Conservation (phyloP, 2,113 vertebrate species). For the Noturus placidus region DNA sequence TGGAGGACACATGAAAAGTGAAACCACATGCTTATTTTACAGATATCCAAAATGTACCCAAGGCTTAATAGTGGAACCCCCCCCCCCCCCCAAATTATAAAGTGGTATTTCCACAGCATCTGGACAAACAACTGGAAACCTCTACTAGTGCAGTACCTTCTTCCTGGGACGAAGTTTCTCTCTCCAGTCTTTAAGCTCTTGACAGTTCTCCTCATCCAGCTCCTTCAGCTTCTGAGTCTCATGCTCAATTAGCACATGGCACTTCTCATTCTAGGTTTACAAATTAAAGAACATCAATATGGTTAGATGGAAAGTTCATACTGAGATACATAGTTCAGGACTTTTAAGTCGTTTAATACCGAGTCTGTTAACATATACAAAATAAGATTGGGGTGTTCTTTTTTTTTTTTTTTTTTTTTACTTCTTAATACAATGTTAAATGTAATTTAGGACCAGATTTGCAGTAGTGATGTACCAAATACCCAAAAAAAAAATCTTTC, state of each 20-base stretch:
- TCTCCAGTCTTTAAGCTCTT: slow-evolving; percentile 95
- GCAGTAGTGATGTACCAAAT: too few species aligned
- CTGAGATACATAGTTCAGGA: not conserved
- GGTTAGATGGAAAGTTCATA: not conserved
- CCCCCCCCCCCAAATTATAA: too few species aligned
- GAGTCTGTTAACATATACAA: not conserved
- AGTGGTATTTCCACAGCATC: not conserved
- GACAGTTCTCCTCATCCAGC: slow-evolving; percentile 92
- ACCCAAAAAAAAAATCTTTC: not conserved
- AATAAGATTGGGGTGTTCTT: not conserved
- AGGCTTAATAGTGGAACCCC: not conserved
- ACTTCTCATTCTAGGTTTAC: slow-evolving; percentile 91
- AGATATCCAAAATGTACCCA: not conserved
- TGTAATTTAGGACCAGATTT: too few species aligned
- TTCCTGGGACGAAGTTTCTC: slow-evolving; percentile 94
- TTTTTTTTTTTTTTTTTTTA: too few species aligned
- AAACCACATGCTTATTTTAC: not conserved
- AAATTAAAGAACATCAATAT: not conserved
- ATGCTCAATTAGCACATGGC: slow-evolving; percentile 93
- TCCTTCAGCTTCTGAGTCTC: slow-evolving; percentile 99
- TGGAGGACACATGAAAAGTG: slow-evolving; percentile 54
- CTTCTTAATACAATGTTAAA: too few species aligned
- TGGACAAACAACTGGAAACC: not conserved
- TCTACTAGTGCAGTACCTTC: slow-evolving; percentile 79
- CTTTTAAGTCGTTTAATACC: not conserved